Percentiles rank a stretch among this genome's conserved stretches.
These are phyloP conservation scores for Penaeus indicus DNA, from an alignment of 1,140 invertebrate genomes.

Conservation along the genomic window DNA sequence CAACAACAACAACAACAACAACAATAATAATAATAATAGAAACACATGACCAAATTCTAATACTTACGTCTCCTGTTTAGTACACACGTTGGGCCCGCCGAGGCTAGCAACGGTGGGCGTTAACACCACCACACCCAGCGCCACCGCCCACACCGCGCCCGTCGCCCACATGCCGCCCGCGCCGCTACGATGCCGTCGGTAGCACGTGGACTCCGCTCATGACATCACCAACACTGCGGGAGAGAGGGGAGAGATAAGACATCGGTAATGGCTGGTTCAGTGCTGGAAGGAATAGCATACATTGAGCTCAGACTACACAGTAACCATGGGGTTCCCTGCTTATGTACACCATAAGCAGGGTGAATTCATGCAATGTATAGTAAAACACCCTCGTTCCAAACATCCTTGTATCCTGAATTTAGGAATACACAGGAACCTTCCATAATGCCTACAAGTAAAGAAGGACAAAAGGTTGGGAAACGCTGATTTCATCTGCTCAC, in stretches of 20 bases:
- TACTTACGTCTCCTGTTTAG: slow-evolving; percentile 74
- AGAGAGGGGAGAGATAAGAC: neutral
- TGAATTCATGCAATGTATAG: too few species aligned
- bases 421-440: neutral
- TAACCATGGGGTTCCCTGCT: too few species aligned
- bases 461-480: neutral
- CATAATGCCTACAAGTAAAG: neutral
- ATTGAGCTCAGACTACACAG: too few species aligned
- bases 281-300: too few species aligned
- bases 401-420: too few species aligned
- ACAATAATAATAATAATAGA: neutral
- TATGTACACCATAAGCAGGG: too few species aligned
- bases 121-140: slow-evolving; percentile 34
- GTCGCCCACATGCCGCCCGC: slow-evolving; percentile 30
- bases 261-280: neutral
- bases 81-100: slow-evolving; percentile 75
- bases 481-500: too few species aligned
- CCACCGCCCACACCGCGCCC: slow-evolving; percentile 42
- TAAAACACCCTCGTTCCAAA: too few species aligned
- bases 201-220: slow-evolving; percentile 2
- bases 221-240: slow-evolving; percentile 19
- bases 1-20: neutral
- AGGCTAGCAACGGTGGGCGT: slow-evolving; percentile 61
- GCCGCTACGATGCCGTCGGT: neutral
- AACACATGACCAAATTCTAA: neutral